These are phyloP conservation scores for Alcis repandata DNA, from an alignment of 2,888 invertebrate species.

Conservation along the genomic window DNA sequence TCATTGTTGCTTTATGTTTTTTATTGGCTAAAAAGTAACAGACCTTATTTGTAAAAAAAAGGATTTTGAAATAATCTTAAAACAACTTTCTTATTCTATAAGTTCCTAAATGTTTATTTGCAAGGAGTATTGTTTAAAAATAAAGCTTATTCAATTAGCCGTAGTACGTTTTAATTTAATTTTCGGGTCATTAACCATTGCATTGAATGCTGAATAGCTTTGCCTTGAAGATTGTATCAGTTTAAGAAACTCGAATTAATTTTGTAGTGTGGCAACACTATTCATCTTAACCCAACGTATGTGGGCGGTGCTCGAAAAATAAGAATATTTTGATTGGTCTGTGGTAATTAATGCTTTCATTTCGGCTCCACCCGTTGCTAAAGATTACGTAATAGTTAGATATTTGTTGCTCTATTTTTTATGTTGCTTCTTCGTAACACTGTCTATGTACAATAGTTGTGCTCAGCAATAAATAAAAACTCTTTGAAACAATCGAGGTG, in stretches of 20 bases:
- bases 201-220: constrained; percentile 31
- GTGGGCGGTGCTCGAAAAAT: constrained; percentile 22
- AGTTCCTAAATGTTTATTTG: not conserved
- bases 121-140: constrained; percentile 7
- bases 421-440: too few relatives aligned
- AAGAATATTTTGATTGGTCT: constrained; percentile 34
- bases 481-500: too few relatives aligned
- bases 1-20: too few relatives aligned
- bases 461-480: too few relatives aligned
- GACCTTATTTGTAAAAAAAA: not conserved
- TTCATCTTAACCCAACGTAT: constrained; percentile 12
- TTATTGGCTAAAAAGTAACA: too few relatives aligned
- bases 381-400: not conserved
- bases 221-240: constrained; percentile 36
- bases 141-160: constrained; percentile 18
- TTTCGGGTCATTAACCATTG: constrained; percentile 40
- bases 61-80: too few relatives aligned
- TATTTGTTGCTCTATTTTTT: too few relatives aligned
- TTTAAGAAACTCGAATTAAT: constrained; percentile 16
- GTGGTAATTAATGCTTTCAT: constrained; percentile 24
- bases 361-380: constrained; percentile 17
- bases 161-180: constrained; percentile 26
- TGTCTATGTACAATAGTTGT: not conserved
- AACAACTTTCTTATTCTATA: not conserved
- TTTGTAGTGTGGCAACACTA: constrained; percentile 21